These are phyloP conservation scores for Archivesica marissinica DNA, from an alignment of 1,140 invertebrate species.

Conservation along the genomic window DNA sequence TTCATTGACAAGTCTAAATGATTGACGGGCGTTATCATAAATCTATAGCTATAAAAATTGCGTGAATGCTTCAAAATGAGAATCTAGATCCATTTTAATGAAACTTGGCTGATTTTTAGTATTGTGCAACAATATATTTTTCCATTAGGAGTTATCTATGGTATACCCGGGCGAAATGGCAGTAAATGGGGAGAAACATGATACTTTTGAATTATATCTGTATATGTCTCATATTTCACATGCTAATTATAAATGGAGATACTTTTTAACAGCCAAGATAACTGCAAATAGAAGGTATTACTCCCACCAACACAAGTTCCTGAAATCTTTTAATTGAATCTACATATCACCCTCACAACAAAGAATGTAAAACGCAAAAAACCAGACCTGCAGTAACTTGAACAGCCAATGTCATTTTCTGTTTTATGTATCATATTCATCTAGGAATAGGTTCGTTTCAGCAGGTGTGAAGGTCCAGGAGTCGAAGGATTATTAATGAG, in stretches of 20 bases:
- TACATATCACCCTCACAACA: constrained; percentile 7
- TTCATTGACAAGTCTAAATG: constrained; percentile 18
- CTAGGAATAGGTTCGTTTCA: no score
- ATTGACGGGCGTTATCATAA: not conserved
- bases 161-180: no score
- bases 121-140: constrained; percentile 24
- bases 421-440: not conserved
- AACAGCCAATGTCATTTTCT: constrained; percentile 13
- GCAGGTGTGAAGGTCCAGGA: no score
- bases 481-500: no score
- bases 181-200: constrained; percentile 16
- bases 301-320: not conserved
- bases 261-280: not conserved
- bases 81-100: constrained; percentile 14
- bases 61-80: constrained; percentile 8
- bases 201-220: constrained; percentile 38
- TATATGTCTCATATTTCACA: constrained; percentile 40
- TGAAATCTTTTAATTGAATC: constrained; percentile 43
- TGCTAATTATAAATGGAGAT: not conserved
- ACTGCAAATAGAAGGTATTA: constrained; percentile 4
- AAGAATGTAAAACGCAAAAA: not conserved
- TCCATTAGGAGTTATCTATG: not conserved
- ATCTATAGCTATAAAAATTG: constrained; percentile 34
- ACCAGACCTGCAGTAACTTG: not conserved
- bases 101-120: constrained; percentile 21